These are phyloP conservation scores for Temnothorax ravouxi DNA, from an alignment of 2,888 invertebrate genomes.

Conservation along the genomic window DNA sequence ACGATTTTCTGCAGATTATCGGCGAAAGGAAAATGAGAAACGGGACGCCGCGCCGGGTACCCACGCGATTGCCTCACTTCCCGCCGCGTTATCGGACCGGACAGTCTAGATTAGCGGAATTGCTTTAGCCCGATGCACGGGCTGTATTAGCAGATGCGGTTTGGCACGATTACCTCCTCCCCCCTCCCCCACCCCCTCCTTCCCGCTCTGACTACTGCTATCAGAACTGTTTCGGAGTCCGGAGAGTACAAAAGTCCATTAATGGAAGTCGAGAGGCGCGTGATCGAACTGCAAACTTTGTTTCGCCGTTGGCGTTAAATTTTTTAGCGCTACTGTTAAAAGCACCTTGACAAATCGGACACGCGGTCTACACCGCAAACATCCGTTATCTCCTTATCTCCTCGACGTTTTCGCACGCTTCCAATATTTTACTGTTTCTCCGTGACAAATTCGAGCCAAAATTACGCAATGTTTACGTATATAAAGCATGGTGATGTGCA, in stretches of 20 bases:
- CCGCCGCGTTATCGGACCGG: constrained; percentile 70
- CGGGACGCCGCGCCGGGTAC: constrained; percentile 11
- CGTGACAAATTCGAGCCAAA: neutral
- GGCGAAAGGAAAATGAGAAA: constrained; percentile 54
- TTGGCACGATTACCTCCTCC: constrained; percentile 72
- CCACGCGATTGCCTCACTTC: constrained; percentile 65
- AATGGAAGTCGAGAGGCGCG: constrained; percentile 56
- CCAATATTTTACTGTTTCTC: neutral
- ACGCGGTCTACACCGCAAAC: constrained; percentile 4
- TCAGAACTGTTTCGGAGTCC: constrained; percentile 63
- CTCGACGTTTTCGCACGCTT: neutral
- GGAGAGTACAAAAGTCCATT: constrained; percentile 72
- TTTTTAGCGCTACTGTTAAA: constrained; percentile 41
- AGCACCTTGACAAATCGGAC: constrained; percentile 49
- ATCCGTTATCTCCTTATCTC: constrained; percentile 24
- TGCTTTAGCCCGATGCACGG: constrained; percentile 70
- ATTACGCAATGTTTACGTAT: neutral
- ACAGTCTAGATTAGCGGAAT: constrained; percentile 75
- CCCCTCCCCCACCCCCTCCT: constrained; percentile 10
- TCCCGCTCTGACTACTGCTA: constrained; percentile 42
- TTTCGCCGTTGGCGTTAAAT: constrained; percentile 45
- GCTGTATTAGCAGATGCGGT: constrained; percentile 75
- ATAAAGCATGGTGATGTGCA: neutral
- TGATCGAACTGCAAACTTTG: constrained; percentile 54
- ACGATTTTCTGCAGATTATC: constrained; percentile 57